Conservation (phyloP, 2,113 vertebrate genomes). For the Tor tambroides region DNA sequence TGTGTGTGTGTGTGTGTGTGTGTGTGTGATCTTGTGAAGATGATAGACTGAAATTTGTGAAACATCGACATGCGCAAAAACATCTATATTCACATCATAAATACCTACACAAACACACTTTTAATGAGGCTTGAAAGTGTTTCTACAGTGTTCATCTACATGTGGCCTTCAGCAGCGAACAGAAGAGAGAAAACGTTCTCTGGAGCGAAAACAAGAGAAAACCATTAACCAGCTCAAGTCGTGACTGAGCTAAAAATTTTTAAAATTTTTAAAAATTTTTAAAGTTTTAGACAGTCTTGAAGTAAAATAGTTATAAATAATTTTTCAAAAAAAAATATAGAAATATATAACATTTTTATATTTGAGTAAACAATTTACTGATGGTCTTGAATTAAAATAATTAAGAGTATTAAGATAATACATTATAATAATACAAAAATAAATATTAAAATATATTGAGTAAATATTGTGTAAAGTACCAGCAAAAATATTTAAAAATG, state of each 20-base stretch:
- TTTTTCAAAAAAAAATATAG: too few relatives aligned
- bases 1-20: slow-evolving; percentile 30
- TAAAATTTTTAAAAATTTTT: too few relatives aligned
- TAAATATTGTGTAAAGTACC: not conserved
- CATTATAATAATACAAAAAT: not conserved
- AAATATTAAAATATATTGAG: not conserved
- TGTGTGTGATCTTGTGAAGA: slow-evolving; percentile 13
- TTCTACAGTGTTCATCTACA: not conserved
- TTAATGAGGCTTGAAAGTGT: slow-evolving; percentile 20
- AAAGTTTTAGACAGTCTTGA: not conserved
- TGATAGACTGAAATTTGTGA: slow-evolving; percentile 1
- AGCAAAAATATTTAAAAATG: too few relatives aligned
- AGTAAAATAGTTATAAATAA: not conserved
- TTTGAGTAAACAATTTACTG: not conserved
- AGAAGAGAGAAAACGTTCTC: not conserved
- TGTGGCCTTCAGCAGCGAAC: slow-evolving; percentile 7
- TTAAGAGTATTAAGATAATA: not conserved
- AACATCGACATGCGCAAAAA: not conserved
- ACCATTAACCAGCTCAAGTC: slow-evolving; percentile 43
- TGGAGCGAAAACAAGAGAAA: slow-evolving; percentile 41
- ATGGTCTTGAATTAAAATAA: not conserved
- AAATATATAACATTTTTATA: too few relatives aligned
- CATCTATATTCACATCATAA: not conserved
- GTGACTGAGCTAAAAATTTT: too few relatives aligned
- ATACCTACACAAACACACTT: not conserved